Conservation (phyloP, 1,140 invertebrate species). For the Choristoneura fumiferana region DNA sequence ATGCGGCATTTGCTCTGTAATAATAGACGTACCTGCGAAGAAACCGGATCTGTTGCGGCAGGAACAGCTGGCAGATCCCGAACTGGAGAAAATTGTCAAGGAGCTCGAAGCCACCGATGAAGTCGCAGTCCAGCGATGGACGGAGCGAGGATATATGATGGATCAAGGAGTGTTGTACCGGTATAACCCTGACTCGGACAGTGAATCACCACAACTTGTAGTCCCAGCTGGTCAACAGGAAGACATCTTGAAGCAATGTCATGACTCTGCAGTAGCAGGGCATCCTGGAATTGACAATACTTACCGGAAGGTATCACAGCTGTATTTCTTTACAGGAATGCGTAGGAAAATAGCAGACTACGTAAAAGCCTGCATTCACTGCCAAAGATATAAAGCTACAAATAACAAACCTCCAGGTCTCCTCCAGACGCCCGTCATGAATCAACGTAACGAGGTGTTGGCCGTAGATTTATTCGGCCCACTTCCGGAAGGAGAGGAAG, state of each 20-base stretch:
- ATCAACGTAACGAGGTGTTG: too few species aligned
- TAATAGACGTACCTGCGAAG: slow-evolving; percentile 13
- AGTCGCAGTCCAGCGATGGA: neutral
- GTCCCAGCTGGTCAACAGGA: neutral
- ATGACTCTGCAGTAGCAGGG: neutral
- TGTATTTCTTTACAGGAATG: too few species aligned
- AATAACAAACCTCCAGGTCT: too few species aligned
- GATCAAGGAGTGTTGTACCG: slow-evolving; percentile 8
- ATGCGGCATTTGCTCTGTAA: neutral
- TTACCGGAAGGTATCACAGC: too few species aligned
- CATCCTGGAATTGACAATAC: slow-evolving; percentile 28
- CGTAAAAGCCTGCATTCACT: too few species aligned
- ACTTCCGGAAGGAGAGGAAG: too few species aligned
- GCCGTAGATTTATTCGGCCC: too few species aligned
- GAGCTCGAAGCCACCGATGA: slow-evolving; percentile 17
- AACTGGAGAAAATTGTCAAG: slow-evolving; percentile 29
- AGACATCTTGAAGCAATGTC: too few species aligned
- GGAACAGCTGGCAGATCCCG: slow-evolving; percentile 26
- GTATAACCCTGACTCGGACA: neutral
- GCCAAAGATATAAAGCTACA: too few species aligned
- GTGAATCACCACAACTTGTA: neutral
- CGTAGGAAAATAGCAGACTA: too few species aligned
- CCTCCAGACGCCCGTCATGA: too few species aligned
- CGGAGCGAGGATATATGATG: neutral
- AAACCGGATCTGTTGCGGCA: slow-evolving; percentile 15